phyloP scores from a whole-genome alignment of 2,113 vertebrate species.

The Mugil cephalus region DNA sequence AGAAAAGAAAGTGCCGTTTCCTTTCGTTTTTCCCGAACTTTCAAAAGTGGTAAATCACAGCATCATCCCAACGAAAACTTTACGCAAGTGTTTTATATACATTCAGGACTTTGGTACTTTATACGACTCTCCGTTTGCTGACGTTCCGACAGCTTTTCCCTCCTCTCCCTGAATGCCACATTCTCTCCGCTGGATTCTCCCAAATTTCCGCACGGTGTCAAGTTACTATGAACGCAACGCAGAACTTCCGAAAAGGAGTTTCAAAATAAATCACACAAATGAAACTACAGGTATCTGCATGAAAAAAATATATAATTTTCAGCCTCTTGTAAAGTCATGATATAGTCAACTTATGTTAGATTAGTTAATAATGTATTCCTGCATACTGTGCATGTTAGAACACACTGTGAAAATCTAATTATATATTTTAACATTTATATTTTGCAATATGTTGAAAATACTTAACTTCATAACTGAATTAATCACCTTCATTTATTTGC shows the following conservation, averaged over 20 bases:
- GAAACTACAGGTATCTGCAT: too few species aligned
- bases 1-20: constrained; percentile 13
- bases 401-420: too few species aligned
- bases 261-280: constrained; percentile 42
- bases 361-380: too few species aligned
- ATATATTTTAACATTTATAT: too few species aligned
- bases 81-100: fast-evolving
- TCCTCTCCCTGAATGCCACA: constrained; percentile 61
- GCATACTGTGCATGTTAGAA: too few species aligned
- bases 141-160: constrained; percentile 28
- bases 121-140: background rate
- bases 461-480: too few species aligned
- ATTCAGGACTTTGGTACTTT: constrained; percentile 6
- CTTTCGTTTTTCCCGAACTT: background rate
- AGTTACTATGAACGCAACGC: constrained; percentile 4
- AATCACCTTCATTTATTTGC: too few species aligned
- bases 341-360: too few species aligned
- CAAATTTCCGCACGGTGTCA: constrained; percentile 5
- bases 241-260: background rate
- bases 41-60: fast-evolving
- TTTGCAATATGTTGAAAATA: too few species aligned
- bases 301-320: too few species aligned
- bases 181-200: constrained; percentile 44
- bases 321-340: too few species aligned
- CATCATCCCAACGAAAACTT: background rate